Evolutionary conservation across 2,113 vertebrate species (phyloP).

Genomic region (Bucco capensis): DNA sequence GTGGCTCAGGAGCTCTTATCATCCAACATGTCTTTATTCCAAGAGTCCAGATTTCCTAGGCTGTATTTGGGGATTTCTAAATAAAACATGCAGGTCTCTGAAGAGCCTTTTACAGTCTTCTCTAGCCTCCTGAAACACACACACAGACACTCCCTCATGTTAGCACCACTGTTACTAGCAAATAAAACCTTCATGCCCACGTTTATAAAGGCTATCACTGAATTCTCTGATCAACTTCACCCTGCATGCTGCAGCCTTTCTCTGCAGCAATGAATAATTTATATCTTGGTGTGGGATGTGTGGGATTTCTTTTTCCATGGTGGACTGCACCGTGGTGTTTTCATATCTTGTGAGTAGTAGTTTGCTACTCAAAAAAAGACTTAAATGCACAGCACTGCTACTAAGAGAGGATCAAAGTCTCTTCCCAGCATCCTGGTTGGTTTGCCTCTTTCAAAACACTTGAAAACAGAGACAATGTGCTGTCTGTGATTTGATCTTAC

Average conservation of each 20-base stretch:
- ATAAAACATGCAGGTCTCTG: background rate
- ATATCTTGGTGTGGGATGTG: background rate
- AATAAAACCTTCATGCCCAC: background rate
- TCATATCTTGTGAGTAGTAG: constrained; percentile 43
- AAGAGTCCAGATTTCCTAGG: background rate
- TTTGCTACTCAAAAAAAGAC: constrained; percentile 28
- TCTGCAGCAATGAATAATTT: constrained; percentile 17
- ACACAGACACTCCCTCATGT: background rate
- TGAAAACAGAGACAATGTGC: constrained; percentile 36
- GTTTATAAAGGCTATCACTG: background rate
- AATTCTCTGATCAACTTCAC: background rate
- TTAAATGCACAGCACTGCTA: constrained; percentile 33
- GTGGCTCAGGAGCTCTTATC: background rate
- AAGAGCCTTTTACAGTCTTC: background rate
- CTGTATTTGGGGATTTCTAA: background rate
- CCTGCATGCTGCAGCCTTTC: background rate
- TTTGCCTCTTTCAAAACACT: constrained; percentile 53
- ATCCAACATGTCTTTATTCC: background rate
- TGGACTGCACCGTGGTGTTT: background rate
- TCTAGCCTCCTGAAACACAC: background rate
- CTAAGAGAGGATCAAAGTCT: constrained; percentile 61
- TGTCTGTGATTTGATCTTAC: constrained; percentile 31
- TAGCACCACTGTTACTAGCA: background rate
- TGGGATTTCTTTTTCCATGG: background rate
- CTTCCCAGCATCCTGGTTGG: constrained; percentile 34